These are phyloP conservation scores for Lomographa bimaculata DNA, from an alignment of 2,888 invertebrate genomes.

Conservation along the genomic window DNA sequence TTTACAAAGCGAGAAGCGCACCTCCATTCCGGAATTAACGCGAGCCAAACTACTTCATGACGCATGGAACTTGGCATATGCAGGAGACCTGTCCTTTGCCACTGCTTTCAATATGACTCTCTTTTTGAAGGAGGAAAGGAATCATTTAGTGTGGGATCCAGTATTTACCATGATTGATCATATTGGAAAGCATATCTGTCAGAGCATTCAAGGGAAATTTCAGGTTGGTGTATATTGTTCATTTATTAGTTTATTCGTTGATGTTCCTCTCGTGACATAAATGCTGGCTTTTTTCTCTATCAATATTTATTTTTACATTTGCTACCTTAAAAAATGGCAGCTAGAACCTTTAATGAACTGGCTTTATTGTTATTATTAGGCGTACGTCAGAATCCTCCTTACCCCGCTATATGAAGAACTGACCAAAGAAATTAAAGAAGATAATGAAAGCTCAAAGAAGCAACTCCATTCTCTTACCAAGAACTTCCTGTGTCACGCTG, in stretches of 20 bases:
- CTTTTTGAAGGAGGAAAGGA: slow-evolving; percentile 88
- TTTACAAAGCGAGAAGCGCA: slow-evolving; percentile 80
- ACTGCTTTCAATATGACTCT: slow-evolving; percentile 91
- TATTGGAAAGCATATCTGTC: slow-evolving; percentile 87
- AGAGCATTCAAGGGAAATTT: slow-evolving; percentile 87
- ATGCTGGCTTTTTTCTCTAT: too few species aligned
- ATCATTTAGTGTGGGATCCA: slow-evolving; percentile 92
- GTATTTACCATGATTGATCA: slow-evolving; percentile 93
- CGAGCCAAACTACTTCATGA: slow-evolving; percentile 90
- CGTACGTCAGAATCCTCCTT: slow-evolving; percentile 87
- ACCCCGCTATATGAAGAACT: slow-evolving; percentile 89
- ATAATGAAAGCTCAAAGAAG: slow-evolving; percentile 86
- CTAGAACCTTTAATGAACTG: too few species aligned
- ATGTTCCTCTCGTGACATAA: too few species aligned
- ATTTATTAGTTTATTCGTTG: too few species aligned
- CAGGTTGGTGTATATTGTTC: slow-evolving; percentile 80
- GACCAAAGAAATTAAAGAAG: slow-evolving; percentile 65
- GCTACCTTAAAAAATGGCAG: too few species aligned
- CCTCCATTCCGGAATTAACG: slow-evolving; percentile 87
- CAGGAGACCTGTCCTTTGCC: slow-evolving; percentile 89
- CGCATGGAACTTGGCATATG: slow-evolving; percentile 90
- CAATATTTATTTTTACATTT: too few species aligned
- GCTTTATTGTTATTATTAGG: slow-evolving; percentile 72
- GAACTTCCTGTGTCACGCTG: slow-evolving; percentile 89
- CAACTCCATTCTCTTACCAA: slow-evolving; percentile 87